A percentile compares a stretch with the other conserved stretches of the same genome.
These are phyloP conservation scores for Thymelicus acteon DNA, from an alignment of 2,888 invertebrate species.

Conservation along the genomic window DNA sequence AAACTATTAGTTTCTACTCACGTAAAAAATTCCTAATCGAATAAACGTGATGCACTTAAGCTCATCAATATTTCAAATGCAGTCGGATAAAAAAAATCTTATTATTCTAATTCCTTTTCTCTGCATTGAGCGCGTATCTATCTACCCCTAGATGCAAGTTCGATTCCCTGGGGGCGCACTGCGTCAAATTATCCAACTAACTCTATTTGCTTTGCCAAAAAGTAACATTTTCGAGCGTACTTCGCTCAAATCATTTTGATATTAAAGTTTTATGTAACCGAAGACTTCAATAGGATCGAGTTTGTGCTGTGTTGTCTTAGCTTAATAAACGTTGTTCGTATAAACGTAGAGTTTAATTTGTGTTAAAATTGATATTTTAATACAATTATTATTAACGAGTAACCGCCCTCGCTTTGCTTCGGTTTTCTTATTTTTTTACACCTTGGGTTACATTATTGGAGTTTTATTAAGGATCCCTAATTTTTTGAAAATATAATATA, in stretches of 20 bases:
- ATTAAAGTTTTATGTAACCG: conserved; percentile 41
- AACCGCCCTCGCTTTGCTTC: no score
- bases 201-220: conserved; percentile 71
- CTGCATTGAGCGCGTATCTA: conserved; percentile 43
- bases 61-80: conserved; percentile 62
- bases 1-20: conserved; percentile 8
- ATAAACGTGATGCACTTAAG: conserved; percentile 36
- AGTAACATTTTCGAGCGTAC: conserved; percentile 41
- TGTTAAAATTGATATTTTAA: no score
- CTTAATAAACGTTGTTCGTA: neutral
- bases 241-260: conserved; percentile 44
- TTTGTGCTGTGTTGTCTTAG: neutral
- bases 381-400: no score
- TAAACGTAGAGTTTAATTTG: neutral
- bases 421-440: no score
- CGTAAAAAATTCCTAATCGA: conserved; percentile 23
- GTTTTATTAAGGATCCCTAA: no score
- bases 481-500: no score
- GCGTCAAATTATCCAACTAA: conserved; percentile 75
- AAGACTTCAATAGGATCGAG: neutral
- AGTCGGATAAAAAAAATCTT: conserved; percentile 58
- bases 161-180: conserved; percentile 59
- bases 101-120: conserved; percentile 45
- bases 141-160: conserved; percentile 61
- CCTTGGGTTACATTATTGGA: no score